Evolutionary conservation across 2,797 vertebrate species (phyloP).

Genomic region (Siniperca scherzeri): DNA sequence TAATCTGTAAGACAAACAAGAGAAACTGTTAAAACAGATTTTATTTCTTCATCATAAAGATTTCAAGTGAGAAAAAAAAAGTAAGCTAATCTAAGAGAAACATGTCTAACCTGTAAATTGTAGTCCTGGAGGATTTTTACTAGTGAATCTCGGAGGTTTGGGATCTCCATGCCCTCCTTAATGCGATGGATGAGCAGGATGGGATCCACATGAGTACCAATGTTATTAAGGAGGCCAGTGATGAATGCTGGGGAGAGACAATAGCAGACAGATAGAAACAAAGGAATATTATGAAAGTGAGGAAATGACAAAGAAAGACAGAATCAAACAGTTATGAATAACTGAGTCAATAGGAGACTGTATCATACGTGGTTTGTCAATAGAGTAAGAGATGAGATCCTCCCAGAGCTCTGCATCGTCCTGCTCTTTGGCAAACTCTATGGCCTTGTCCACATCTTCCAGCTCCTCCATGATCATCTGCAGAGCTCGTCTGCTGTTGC

Average conservation of each 20-base stretch:
- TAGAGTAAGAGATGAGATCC: slow-evolving; percentile 98
- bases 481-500: slow-evolving; percentile 95
- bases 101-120: slow-evolving; percentile 92
- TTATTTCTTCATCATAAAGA: neutral
- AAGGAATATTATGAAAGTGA: neutral
- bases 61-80: neutral
- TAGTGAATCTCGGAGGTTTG: slow-evolving; percentile 96
- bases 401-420: slow-evolving; percentile 98
- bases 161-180: slow-evolving; percentile 99
- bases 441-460: slow-evolving; percentile 96
- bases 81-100: rapidly evolving
- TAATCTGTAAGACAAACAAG: neutral
- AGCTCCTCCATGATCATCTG: slow-evolving; percentile 99
- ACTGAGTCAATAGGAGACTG: neutral
- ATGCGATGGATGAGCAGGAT: slow-evolving; percentile 97
- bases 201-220: slow-evolving; percentile 98
- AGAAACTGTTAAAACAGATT: neutral
- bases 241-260: slow-evolving; percentile 90
- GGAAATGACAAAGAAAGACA: neutral
- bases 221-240: slow-evolving; percentile 98
- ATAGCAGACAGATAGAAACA: neutral
- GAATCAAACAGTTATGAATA: neutral
- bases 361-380: slow-evolving; percentile 96
- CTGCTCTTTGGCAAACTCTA: slow-evolving; percentile 99
- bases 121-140: slow-evolving; percentile 99